Evolutionary conservation across 1,140 invertebrate species (phyloP).

Genomic region (Chironomus striatipennis): DNA sequence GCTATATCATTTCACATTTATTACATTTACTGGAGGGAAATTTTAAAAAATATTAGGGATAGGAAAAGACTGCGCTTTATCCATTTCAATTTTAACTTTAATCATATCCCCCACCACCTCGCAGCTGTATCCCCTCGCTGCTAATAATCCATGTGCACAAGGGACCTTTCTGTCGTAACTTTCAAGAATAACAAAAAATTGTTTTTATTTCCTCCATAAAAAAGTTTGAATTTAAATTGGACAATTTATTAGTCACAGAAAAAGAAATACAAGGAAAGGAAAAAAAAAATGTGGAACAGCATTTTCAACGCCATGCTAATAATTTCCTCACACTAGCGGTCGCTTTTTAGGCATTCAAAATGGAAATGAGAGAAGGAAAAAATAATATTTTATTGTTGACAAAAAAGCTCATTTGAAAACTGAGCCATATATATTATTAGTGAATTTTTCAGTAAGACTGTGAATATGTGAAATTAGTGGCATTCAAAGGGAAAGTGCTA

Average conservation of each 20-base stretch:
- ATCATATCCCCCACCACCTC: background rate
- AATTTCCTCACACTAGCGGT: background rate
- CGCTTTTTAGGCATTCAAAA: background rate
- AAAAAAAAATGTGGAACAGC: background rate
- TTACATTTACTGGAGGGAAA: background rate
- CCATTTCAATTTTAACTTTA: background rate
- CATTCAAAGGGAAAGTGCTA: no score
- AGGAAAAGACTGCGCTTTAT: background rate
- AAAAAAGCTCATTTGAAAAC: background rate
- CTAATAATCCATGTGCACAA: background rate
- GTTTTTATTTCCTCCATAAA: background rate
- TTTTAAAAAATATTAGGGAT: background rate
- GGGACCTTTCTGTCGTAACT: background rate
- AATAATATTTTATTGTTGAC: background rate
- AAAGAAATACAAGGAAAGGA: background rate
- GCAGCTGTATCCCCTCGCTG: background rate
- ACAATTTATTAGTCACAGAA: background rate
- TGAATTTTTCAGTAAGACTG: no score
- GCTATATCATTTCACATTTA: no score
- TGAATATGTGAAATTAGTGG: no score
- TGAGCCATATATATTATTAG: background rate
- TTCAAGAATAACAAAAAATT: background rate
- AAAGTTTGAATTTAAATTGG: constrained; percentile 9
- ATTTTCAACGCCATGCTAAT: background rate
- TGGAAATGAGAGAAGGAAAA: background rate